Conservation (phyloP, 2,113 vertebrate species). For the Sigmodon hispidus region DNA sequence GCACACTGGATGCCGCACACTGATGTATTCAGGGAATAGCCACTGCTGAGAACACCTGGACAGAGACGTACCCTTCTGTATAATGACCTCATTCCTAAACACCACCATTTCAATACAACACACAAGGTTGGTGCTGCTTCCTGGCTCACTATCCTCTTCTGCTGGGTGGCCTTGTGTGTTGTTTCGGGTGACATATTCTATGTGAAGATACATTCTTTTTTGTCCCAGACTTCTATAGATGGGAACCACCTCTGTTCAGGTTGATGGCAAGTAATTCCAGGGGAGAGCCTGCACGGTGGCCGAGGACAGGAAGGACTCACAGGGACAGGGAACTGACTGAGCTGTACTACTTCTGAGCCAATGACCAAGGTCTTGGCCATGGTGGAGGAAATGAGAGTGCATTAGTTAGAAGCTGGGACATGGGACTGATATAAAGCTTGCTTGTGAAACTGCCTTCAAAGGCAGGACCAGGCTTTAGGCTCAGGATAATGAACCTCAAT, state of each 20-base stretch:
- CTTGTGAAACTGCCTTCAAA: conserved; percentile 58
- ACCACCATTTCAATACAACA: not conserved
- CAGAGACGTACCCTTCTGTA: not conserved
- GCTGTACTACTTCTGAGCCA: conserved; percentile 3
- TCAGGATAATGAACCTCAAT: conserved; percentile 72
- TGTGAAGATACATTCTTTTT: not conserved
- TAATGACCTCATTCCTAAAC: not conserved
- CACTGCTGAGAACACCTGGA: not conserved
- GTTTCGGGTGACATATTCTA: not conserved
- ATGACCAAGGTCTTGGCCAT: conserved; percentile 33
- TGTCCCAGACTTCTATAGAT: not conserved
- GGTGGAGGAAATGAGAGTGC: conserved; percentile 66
- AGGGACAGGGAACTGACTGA: not conserved
- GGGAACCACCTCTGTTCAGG: not conserved
- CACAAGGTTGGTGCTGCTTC: not conserved
- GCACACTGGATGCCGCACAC: not conserved
- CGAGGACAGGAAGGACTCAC: conserved; percentile 6
- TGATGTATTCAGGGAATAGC: not conserved
- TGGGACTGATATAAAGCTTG: conserved; percentile 57
- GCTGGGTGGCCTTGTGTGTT: too few relatives aligned
- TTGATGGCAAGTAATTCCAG: not conserved
- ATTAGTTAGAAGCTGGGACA: conserved; percentile 61
- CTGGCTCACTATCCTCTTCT: not conserved
- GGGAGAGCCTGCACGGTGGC: not conserved
- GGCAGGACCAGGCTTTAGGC: conserved; percentile 51